A percentile compares a stretch with the other conserved stretches of the same genome.
These are phyloP conservation scores for Amphimallon solstitiale DNA, from an alignment of 2,888 invertebrate genomes.

Conservation along the genomic window DNA sequence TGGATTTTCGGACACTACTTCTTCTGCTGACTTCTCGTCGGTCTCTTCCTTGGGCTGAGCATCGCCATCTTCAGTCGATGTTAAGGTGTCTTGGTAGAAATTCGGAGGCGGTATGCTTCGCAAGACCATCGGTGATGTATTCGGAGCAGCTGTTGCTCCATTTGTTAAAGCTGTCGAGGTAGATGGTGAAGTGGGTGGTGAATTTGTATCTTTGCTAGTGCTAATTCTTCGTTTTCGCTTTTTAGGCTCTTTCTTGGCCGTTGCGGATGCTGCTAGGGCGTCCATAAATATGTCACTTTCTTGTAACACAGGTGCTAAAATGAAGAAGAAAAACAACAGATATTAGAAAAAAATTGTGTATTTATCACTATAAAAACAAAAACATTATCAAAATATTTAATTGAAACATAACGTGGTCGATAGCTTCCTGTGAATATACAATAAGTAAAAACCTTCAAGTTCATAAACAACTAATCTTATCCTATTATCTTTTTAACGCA, in stretches of 20 bases:
- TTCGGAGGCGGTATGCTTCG: slow-evolving; percentile 65
- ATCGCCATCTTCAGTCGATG: slow-evolving; percentile 62
- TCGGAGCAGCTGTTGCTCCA: slow-evolving; percentile 43
- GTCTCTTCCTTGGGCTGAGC: slow-evolving; percentile 59
- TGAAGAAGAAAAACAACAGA: slow-evolving; percentile 42
- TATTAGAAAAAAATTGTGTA: neutral
- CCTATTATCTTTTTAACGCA: no score
- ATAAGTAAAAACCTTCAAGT: no score
- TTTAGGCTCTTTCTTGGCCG: slow-evolving; percentile 76
- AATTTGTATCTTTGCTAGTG: slow-evolving; percentile 70
- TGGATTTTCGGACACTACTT: slow-evolving; percentile 13
- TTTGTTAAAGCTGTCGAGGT: slow-evolving; percentile 48
- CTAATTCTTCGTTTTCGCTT: slow-evolving; percentile 82
- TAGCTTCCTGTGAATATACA: no score
- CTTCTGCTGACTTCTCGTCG: slow-evolving; percentile 22
- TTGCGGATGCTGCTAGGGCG: slow-evolving; percentile 83
- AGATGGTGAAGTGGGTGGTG: slow-evolving; percentile 64
- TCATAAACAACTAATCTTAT: no score
- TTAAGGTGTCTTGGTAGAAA: slow-evolving; percentile 93
- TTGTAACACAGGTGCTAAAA: slow-evolving; percentile 78
- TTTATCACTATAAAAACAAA: no score
- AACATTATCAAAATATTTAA: no score
- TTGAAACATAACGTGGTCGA: no score
- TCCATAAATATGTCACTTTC: slow-evolving; percentile 96
- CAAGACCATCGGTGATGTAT: slow-evolving; percentile 58